A percentile compares a stretch with the other conserved stretches of the same genome.
Evolutionary conservation across 2,797 vertebrate species (phyloP).

Genomic region (Heterohyrax brucei): DNA sequence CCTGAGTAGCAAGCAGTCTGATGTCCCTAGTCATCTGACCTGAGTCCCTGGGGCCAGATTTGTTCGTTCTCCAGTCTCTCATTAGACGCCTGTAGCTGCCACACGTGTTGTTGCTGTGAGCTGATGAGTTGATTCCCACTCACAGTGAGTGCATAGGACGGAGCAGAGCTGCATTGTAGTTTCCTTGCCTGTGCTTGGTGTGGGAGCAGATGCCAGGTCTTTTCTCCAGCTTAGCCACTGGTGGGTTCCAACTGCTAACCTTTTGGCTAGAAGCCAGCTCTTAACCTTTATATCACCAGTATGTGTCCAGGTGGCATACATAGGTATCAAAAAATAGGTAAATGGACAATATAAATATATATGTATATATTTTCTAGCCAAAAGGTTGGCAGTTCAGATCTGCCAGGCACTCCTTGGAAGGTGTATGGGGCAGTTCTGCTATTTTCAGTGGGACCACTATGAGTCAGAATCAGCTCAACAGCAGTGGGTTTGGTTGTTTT

Average conservation of each 20-base stretch:
- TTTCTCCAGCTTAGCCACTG: not conserved
- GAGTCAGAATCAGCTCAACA: no score
- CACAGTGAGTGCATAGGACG: no score
- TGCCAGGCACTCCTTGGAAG: no score
- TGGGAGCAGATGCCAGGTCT: not conserved
- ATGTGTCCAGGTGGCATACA: not conserved
- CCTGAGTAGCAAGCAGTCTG: not conserved
- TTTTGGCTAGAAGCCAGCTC: not conserved
- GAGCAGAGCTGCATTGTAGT: not conserved
- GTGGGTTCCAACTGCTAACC: not conserved
- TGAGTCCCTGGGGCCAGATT: not conserved
- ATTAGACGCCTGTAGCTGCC: not conserved
- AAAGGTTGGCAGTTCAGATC: no score
- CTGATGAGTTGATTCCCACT: no score
- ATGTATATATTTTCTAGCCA: not conserved
- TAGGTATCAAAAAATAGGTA: not conserved
- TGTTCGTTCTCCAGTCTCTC: conserved; percentile 30
- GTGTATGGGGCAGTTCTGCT: no score
- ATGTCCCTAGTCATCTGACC: not conserved
- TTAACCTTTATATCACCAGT: not conserved
- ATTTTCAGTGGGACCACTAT: no score
- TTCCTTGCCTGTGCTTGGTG: not conserved
- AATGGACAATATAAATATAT: not conserved
- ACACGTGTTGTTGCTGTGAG: no score
- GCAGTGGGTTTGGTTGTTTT: no score